Base-by-base conservation (phyloP, 2,888 invertebrate species). In the Tanypteryx hageni region DNA sequence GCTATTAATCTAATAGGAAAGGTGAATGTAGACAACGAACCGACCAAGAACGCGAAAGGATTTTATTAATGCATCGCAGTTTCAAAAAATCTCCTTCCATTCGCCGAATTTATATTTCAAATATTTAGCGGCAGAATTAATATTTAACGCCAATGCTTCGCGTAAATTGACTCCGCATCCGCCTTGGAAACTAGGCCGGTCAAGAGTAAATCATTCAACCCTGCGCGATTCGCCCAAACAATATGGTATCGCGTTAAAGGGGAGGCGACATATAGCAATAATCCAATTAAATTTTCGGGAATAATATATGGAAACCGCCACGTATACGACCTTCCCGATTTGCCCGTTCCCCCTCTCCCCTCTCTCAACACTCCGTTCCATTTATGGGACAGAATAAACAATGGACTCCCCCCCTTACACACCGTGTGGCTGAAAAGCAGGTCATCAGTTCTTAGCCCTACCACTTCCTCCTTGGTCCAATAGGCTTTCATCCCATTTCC, bases 401-500 rank as follows among this genome's bases (percentile, higher is more conserved):
- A 68, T 4, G 68, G 68, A 9, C 18, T 68, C 68, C n/a, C 22
- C 14, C n/a, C 7, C 64, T 0, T 44, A 5, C 1, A 44, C 44
- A 44, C 44, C 1, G 44, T 44, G 44, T 44, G 44, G 68, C 68
- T 9, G 68, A 68, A 64, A 68, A n/a, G 68, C 68, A 68, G 68
- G 68, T 68, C 68, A 68, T 68, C 68, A 68, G 18, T 68, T 68
- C 68, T 68, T 68, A n/a, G 2, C 16, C 68, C 44, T 44, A 44
- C 44, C 44, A 44, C 57, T 57, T 31, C 61, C 61, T 59, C 86
- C 27, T 59, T 86, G 61, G 27, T 59, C 86, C 61, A 64, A 61
- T 61, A 59, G 86, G 27, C 86, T 86, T 86, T 86, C 86, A 31
- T 86, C 16, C 86, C 86, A 86, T 86, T 86, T 86, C 86, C 86